Conservation (phyloP, 1,140 invertebrate genomes). For the Drosophila orosa region DNA sequence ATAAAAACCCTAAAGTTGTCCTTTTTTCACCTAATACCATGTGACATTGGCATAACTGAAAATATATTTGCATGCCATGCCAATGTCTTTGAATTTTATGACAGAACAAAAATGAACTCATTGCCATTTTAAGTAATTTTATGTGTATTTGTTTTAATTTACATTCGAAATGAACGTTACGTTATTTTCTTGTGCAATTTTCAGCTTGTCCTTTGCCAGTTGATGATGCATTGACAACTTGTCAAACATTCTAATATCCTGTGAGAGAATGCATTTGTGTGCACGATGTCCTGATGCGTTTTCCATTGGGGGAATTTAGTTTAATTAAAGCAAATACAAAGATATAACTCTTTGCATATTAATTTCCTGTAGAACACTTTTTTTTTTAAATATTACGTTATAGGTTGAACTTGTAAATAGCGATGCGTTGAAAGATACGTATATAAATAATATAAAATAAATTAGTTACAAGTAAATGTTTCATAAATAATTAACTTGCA, state of each 20-base stretch:
- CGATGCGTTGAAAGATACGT: not conserved
- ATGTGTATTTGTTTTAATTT: constrained; percentile 69
- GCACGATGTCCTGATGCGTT: constrained; percentile 5
- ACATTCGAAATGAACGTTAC: constrained; percentile 49
- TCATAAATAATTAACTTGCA: not conserved
- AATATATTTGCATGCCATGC: constrained; percentile 18
- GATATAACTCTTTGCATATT: constrained; percentile 51
- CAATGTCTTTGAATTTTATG: constrained; percentile 29
- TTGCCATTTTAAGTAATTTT: constrained; percentile 73
- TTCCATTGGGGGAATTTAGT: constrained; percentile 49
- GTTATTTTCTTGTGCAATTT: constrained; percentile 38
- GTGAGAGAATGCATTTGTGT: constrained; percentile 12
- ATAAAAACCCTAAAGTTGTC: not conserved
- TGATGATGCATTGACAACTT: constrained; percentile 59
- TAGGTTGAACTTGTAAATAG: not conserved
- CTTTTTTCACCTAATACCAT: not conserved
- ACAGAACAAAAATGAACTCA: constrained; percentile 14
- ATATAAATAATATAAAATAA: not conserved
- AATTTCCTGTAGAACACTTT: constrained; percentile 54
- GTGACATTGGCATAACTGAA: not conserved
- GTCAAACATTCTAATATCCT: constrained; percentile 63
- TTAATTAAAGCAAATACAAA: constrained; percentile 66
- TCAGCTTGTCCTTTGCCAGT: constrained; percentile 9
- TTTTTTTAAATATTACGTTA: not conserved
- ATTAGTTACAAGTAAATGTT: not conserved